Base-by-base conservation (phyloP, 2,888 invertebrate genomes). In the Agriopis marginaria region DNA sequence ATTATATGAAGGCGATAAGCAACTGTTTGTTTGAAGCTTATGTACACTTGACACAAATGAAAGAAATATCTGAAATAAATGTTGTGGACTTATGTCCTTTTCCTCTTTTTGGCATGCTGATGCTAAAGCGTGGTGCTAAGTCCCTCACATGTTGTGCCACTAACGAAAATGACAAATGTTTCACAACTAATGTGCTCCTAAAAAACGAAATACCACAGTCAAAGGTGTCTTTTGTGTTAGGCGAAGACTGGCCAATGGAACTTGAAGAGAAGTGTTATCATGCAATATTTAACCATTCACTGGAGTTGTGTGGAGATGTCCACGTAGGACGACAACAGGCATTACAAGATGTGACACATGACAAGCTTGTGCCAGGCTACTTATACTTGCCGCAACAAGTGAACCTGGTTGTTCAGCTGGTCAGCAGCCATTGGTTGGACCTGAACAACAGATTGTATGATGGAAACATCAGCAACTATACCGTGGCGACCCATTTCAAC, bases 71-170 rank as follows among this genome's bases (percentile, higher is more conserved):
- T 69, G 77, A 89, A 59, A 78, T 88, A 23, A 79, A 77, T 73
- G 86, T 96, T 71, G 86, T 96, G 58, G 97, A 97, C 83, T 87
- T 95, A 42, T 94, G 94, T 75, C 95, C 95, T 7, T 96, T 96
- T 82, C 96, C 97, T 0, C 76, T 96, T 53, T 94, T 96, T 79
- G 96, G 96, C 0, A 82, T 96, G 53, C 84, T 94, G 64, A 86
- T 96, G 83, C 86, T 96, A 23, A 95, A 95, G 79, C 89, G 92
- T 63, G 94, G 95, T 53, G 86, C 87, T 14, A 83, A 89, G 66
- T 87, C 88, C 54, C 80, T 95, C n/a, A 86, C 90, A 66, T 95
- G 94, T 80, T 85, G 86, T 75, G 90, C 91, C 54, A 87, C 86
- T 77, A 89, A 82, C 51, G 65, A 84, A 81, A 64, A 75, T 42